A percentile compares a stretch with the other conserved stretches of the same genome.
Evolutionary conservation across 2,113 vertebrate genomes (phyloP).

Genomic region (Chlorodrepanis virens): DNA sequence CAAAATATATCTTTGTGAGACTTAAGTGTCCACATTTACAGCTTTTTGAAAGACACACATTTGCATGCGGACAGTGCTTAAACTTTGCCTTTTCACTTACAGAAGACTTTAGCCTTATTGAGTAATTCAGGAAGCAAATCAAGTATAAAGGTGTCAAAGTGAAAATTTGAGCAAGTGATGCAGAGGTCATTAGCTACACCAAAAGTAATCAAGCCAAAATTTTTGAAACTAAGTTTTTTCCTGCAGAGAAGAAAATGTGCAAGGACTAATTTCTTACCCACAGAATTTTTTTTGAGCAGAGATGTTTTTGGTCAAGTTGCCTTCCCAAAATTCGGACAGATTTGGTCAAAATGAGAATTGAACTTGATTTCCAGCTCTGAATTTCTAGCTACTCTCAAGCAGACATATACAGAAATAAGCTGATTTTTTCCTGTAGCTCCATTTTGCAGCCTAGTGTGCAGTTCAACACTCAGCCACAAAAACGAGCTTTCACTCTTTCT

Average conservation of each 20-base stretch:
- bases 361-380: background rate
- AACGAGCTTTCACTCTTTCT: background rate
- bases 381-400: background rate
- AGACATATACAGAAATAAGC: background rate
- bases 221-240: background rate
- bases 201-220: background rate
- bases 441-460: background rate
- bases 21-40: background rate
- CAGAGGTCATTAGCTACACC: background rate
- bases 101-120: background rate
- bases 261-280: background rate
- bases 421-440: background rate
- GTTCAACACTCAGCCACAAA: background rate
- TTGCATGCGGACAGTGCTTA: background rate
- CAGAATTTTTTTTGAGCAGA: accelerated
- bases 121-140: background rate
- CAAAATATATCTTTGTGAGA: background rate
- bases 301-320: background rate
- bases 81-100: background rate
- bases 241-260: background rate
- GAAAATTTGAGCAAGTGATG: background rate
- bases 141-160: background rate
- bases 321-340: background rate
- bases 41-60: background rate
- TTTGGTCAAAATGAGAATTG: background rate